Conservation (phyloP, 1,140 invertebrate genomes). For the Hylaeus anthracinus region DNA sequence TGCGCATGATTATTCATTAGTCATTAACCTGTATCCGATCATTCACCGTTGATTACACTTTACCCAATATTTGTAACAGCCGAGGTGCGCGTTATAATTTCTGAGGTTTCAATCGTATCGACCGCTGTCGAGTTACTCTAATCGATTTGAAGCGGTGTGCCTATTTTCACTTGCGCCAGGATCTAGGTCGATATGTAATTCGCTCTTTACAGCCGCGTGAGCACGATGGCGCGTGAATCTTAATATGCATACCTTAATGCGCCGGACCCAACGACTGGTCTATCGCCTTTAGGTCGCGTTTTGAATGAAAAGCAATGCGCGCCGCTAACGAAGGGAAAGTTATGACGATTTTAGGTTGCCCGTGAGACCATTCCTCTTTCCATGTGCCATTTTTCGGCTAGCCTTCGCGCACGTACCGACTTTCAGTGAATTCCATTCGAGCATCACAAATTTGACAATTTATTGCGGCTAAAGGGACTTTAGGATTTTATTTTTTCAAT, state of each 20-base stretch:
- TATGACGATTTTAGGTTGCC: conserved; percentile 46
- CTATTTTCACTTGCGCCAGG: conserved; percentile 20
- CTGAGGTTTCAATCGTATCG: background rate
- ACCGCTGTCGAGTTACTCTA: background rate
- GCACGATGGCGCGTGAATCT: conserved; percentile 38
- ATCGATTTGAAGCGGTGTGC: conserved; percentile 5
- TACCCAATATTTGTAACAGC: no score
- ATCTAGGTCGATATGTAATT: conserved; percentile 52
- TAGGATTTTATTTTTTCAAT: no score
- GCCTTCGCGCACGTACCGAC: conserved; percentile 36
- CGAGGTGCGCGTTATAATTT: no score
- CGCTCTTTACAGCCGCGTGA: conserved; percentile 35
- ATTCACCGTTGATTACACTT: no score
- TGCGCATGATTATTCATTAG: no score
- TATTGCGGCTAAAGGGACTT: no score
- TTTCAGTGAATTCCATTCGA: background rate
- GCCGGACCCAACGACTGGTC: conserved; percentile 10
- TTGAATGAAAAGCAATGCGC: conserved; percentile 48
- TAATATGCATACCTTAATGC: conserved; percentile 56
- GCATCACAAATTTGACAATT: no score
- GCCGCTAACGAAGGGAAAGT: conserved; percentile 54
- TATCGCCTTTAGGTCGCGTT: conserved; percentile 23
- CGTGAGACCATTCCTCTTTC: background rate
- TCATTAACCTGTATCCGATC: no score
- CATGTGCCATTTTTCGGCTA: conserved; percentile 12